These are phyloP conservation scores for Scelioninae gen. 2 DNA, from an alignment of 2,888 invertebrate genomes.

Conservation along the genomic window DNA sequence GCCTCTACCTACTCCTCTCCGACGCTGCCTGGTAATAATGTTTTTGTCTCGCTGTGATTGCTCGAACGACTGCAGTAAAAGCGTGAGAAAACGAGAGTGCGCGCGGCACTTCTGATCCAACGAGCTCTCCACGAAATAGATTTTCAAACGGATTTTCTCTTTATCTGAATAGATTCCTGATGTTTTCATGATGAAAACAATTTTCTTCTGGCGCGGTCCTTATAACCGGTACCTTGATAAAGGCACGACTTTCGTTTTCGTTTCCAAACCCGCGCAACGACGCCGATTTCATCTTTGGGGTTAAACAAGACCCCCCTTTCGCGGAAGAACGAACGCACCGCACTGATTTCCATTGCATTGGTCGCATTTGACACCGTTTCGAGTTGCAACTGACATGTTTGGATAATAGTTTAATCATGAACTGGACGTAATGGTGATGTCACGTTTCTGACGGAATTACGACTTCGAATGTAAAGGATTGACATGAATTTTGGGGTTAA, in stretches of 20 bases:
- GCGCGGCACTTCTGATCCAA: too few species aligned
- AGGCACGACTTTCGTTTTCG: conserved; percentile 27
- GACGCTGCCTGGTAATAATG: conserved; percentile 52
- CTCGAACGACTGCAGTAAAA: conserved; percentile 57
- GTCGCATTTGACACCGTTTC: not conserved
- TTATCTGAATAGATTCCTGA: conserved; percentile 43
- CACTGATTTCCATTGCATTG: not conserved
- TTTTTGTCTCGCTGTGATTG: conserved; percentile 56
- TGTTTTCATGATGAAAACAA: conserved; percentile 45
- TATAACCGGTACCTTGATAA: conserved; percentile 26
- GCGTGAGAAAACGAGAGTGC: conserved; percentile 61
- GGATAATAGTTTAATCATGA: too few species aligned
- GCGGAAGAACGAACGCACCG: not conserved
- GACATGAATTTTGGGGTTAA: too few species aligned
- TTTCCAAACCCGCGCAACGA: conserved; percentile 6
- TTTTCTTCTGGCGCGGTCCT: conserved; percentile 37
- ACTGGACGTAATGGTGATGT: too few species aligned
- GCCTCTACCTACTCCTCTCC: conserved; percentile 39
- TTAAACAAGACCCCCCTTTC: not conserved
- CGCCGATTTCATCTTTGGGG: not conserved
- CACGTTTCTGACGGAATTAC: too few species aligned
- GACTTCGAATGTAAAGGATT: too few species aligned
- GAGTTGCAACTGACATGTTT: too few species aligned
- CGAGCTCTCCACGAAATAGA: conserved; percentile 54
- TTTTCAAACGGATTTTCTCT: conserved; percentile 58